Evolutionary conservation across 2,113 vertebrate species (phyloP).

Genomic region (Podilymbus podiceps): DNA sequence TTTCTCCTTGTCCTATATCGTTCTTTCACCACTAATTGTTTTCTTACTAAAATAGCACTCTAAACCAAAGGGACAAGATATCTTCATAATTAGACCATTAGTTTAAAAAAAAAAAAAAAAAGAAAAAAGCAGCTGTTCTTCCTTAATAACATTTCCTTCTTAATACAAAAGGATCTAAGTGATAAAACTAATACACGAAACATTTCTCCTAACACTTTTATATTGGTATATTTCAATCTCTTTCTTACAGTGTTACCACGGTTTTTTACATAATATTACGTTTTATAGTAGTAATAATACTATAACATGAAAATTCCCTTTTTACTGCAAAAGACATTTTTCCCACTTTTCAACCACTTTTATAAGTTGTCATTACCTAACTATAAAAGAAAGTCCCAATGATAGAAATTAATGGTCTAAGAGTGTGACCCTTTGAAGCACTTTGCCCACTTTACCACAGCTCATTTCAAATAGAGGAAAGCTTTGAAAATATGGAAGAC

Average conservation of each 20-base stretch:
- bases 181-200: not conserved
- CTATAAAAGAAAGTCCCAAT: not conserved
- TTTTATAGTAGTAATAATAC: not conserved
- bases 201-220: not conserved
- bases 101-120: not conserved
- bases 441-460: not conserved
- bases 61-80: conserved; percentile 33
- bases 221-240: not conserved
- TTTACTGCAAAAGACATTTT: not conserved
- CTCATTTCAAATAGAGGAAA: not conserved
- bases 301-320: not conserved
- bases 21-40: conserved; percentile 50
- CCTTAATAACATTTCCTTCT: not conserved
- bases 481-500: not conserved
- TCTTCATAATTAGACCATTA: conserved; percentile 52
- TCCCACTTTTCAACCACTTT: not conserved
- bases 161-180: not conserved
- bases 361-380: not conserved
- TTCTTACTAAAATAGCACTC: conserved; percentile 58
- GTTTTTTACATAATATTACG: not conserved
- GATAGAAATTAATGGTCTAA: not conserved
- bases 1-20: conserved; percentile 67
- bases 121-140: too few species aligned
- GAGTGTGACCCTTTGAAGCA: not conserved
- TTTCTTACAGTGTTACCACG: not conserved